phyloP scores from a whole-genome alignment of 1,140 invertebrate species.

The Mercenaria mercenaria region DNA sequence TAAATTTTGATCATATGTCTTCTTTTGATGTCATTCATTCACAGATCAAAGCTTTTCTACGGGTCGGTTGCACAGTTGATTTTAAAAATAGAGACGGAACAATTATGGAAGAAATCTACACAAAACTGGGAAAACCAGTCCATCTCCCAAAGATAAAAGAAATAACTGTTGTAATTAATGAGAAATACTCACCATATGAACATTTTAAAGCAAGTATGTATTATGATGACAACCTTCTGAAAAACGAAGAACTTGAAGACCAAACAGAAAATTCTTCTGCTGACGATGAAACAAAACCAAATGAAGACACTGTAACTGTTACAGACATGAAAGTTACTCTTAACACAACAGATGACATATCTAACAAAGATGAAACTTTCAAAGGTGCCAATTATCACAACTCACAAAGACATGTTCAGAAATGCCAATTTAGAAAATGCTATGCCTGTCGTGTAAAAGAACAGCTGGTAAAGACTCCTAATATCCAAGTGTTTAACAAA shows the following conservation, averaged over 20 bases:
- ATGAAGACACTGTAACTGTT: not conserved
- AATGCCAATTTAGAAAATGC: not conserved
- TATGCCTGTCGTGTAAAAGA: not conserved
- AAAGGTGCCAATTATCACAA: not conserved
- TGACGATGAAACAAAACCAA: not conserved
- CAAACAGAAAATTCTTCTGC: not conserved
- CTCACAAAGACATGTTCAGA: not conserved
- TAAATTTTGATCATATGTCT: constrained; percentile 37
- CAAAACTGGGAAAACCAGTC: constrained; percentile 11
- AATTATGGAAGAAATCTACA: constrained; percentile 32
- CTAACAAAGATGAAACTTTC: too few relatives aligned
- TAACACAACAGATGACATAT: not conserved
- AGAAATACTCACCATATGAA: not conserved
- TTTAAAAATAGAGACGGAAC: constrained; percentile 7
- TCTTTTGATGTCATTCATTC: constrained; percentile 15
- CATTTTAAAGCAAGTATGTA: not conserved
- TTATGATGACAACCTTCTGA: not conserved
- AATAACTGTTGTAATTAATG: not conserved
- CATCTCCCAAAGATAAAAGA: not conserved
- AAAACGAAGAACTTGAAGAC: not conserved
- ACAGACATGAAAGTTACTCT: not conserved
- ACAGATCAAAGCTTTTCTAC: constrained; percentile 44
- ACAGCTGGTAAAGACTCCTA: not conserved
- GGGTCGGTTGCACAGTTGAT: constrained; percentile 16
- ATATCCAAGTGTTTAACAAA: not conserved